Percentiles rank a stretch among this genome's conserved stretches.
Evolutionary conservation across 2,797 vertebrate species (phyloP).

Genomic region (Paguma larvata): DNA sequence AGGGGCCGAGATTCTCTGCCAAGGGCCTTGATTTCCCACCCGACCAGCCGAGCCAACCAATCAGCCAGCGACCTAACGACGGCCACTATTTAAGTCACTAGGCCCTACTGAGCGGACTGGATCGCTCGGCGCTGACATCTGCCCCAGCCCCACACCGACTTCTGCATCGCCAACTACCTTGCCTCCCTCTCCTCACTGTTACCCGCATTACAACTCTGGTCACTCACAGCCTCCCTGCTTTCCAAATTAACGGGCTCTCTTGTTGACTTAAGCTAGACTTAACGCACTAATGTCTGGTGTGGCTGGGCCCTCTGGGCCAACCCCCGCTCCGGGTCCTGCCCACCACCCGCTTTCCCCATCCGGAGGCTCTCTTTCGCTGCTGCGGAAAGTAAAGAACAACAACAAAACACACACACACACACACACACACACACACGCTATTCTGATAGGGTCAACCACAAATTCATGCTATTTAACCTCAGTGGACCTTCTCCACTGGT

Average conservation of each 20-base stretch:
- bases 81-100: background rate
- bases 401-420: background rate
- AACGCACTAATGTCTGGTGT: background rate
- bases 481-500: background rate
- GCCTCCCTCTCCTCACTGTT: no score
- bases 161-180: background rate
- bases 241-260: background rate
- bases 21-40: background rate
- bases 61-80: accelerated
- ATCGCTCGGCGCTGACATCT: background rate
- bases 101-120: background rate
- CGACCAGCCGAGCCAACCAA: background rate
- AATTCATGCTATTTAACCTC: background rate
- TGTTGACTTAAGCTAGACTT: background rate
- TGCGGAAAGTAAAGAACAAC: background rate
- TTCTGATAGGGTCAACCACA: background rate
- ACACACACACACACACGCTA: background rate
- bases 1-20: background rate
- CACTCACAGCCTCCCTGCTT: background rate
- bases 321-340: background rate
- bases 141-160: no score
- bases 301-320: background rate
- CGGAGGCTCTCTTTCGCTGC: background rate
- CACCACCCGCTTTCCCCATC: background rate
- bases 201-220: background rate